phyloP scores from a whole-genome alignment of 2,797 vertebrate species.

The Onychomys torridus region DNA sequence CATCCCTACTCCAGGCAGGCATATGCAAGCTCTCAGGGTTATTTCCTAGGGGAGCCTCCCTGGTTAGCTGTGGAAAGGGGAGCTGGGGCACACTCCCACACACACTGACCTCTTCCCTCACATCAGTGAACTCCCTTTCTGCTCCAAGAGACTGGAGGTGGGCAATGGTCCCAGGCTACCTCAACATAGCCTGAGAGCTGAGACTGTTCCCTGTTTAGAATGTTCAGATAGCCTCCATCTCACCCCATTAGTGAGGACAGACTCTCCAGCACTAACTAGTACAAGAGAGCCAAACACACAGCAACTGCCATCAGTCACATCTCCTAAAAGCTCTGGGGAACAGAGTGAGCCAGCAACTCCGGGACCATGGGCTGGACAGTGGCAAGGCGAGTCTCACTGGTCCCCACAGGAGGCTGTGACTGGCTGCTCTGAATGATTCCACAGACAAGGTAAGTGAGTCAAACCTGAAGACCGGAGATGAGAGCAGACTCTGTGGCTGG shows the following conservation, averaged over 20 bases:
- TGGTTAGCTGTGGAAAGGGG: background rate
- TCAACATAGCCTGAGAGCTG: background rate
- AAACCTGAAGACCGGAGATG: background rate
- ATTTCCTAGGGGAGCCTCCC: background rate
- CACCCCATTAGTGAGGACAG: background rate
- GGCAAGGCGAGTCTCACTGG: background rate
- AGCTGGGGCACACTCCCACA: background rate
- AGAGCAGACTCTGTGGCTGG: background rate
- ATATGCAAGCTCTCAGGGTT: background rate
- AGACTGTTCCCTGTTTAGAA: background rate
- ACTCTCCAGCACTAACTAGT: too few relatives aligned
- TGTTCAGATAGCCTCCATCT: background rate
- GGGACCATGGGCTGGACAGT: background rate
- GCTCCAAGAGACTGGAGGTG: background rate
- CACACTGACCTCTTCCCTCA: background rate
- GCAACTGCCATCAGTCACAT: background rate
- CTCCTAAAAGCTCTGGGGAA: background rate
- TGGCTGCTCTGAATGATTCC: background rate
- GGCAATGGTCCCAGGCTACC: too few relatives aligned
- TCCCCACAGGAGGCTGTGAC: background rate
- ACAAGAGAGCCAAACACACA: background rate
- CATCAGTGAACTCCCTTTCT: background rate
- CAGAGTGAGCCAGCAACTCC: background rate
- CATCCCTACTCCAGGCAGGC: background rate
- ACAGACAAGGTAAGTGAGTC: background rate